phyloP scores from a whole-genome alignment of 2,797 vertebrate genomes.

The Fundulus diaphanus region DNA sequence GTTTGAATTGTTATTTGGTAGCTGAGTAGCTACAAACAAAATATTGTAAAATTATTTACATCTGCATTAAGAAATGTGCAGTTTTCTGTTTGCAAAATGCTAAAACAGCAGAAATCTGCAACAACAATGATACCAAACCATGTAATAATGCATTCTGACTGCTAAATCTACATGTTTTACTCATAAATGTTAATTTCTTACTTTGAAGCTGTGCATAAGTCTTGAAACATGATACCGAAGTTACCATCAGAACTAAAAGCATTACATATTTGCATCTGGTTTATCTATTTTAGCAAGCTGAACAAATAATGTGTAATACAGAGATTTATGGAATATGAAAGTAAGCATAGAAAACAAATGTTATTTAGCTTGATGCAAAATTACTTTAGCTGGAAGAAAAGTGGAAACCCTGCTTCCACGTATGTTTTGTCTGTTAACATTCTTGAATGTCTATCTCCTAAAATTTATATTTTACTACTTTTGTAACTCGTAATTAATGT shows the following conservation, averaged over 20 bases:
- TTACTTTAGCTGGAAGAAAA: neutral
- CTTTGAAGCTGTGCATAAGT: neutral
- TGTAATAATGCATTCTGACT: neutral
- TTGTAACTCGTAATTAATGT: neutral
- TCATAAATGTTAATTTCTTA: neutral
- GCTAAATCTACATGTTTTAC: neutral
- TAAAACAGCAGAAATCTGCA: neutral
- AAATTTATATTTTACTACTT: neutral
- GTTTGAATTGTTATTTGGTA: neutral
- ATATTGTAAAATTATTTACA: too few species aligned
- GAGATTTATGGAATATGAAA: neutral
- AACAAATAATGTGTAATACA: neutral
- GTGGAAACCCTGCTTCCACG: neutral
- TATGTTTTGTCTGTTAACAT: neutral
- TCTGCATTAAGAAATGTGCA: neutral
- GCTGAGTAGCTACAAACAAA: too few species aligned
- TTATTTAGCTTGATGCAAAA: neutral
- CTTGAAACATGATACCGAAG: neutral
- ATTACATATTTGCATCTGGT: neutral
- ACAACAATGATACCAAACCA: neutral
- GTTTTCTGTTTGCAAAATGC: neutral
- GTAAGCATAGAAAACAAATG: neutral
- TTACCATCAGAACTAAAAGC: neutral
- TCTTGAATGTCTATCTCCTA: neutral
- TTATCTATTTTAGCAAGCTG: neutral